These are phyloP conservation scores for Steinernema feltiae DNA, from an alignment of 1,140 invertebrate species.

Conservation along the genomic window DNA sequence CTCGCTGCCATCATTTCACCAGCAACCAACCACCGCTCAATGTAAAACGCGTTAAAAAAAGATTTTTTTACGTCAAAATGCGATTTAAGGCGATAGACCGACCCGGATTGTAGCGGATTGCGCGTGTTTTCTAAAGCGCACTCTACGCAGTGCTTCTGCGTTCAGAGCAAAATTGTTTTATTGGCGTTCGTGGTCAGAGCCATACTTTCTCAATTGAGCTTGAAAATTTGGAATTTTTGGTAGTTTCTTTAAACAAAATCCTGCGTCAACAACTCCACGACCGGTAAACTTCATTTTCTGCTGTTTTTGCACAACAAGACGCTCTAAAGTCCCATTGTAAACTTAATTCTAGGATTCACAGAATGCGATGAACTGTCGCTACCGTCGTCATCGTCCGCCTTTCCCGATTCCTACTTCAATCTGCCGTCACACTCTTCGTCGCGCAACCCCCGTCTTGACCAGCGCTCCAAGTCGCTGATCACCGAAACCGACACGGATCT, in stretches of 20 bases:
- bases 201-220: too few relatives aligned
- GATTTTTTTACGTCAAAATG: background rate
- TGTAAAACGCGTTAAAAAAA: too few relatives aligned
- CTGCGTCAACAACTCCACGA: too few relatives aligned
- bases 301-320: background rate
- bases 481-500: conserved; percentile 1
- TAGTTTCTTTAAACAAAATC: too few relatives aligned
- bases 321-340: background rate
- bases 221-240: too few relatives aligned
- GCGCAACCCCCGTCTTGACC: background rate
- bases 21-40: too few relatives aligned
- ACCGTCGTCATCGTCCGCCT: background rate
- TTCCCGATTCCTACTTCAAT: background rate
- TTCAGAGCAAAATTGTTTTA: too few relatives aligned
- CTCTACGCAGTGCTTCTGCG: background rate
- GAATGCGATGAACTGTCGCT: conserved; percentile 8
- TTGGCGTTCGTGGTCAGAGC: too few relatives aligned
- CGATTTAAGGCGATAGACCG: background rate
- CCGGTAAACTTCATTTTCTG: background rate
- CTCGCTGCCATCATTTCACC: too few relatives aligned
- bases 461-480: conserved; percentile 5
- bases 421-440: too few relatives aligned
- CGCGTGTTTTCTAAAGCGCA: background rate
- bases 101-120: background rate
- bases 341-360: background rate